Conservation (phyloP, 2,797 vertebrate genomes). For the Liasis olivaceus region DNA sequence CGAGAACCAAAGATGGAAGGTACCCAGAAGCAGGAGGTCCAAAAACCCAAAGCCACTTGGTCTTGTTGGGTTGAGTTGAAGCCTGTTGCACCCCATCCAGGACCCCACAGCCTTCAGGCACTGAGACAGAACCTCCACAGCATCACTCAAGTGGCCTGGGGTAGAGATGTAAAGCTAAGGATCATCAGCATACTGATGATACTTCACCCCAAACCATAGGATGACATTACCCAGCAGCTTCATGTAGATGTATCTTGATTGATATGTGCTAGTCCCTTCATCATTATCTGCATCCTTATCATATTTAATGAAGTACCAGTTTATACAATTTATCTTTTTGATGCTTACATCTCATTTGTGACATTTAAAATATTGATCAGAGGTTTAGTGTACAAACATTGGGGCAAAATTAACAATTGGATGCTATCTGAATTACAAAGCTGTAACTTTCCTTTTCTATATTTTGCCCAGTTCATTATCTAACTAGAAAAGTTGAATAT, state of each 20-base stretch:
- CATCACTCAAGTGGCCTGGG: background rate
- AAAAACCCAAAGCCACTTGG: background rate
- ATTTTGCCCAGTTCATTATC: constrained; percentile 15
- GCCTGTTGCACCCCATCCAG: background rate
- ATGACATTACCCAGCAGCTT: no score
- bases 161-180: background rate
- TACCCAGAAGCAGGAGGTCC: background rate
- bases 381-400: background rate
- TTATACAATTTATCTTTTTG: background rate
- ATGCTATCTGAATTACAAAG: background rate
- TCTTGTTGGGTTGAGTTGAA: background rate
- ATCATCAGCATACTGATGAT: background rate
- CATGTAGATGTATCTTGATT: no score
- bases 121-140: background rate
- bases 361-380: background rate
- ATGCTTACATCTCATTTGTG: background rate
- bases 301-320: background rate
- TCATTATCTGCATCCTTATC: background rate
- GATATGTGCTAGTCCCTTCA: no score
- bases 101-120: background rate
- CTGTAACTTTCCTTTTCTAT: background rate
- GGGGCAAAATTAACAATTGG: background rate
- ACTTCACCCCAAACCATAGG: no score
- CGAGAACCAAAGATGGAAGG: background rate
- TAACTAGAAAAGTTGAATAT: constrained; percentile 51